Evolutionary conservation across 2,113 vertebrate genomes (phyloP).

Genomic region (Emydura subglobosa): DNA sequence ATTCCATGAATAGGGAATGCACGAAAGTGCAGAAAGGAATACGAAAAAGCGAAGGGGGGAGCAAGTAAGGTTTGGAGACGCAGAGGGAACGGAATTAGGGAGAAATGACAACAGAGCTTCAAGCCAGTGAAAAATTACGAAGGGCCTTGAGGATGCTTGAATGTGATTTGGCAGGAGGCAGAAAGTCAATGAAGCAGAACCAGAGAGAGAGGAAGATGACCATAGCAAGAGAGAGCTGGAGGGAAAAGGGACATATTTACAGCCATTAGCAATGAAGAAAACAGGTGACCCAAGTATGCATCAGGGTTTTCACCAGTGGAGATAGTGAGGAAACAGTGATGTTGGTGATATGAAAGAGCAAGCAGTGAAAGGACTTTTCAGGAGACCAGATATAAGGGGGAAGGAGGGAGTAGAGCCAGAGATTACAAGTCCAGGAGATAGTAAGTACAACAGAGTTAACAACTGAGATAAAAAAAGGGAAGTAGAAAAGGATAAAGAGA

Average conservation of each 20-base stretch:
- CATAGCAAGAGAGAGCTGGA: not conserved
- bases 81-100: not conserved
- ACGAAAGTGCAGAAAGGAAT: not conserved
- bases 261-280: not conserved
- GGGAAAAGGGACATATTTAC: not conserved
- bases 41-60: not conserved
- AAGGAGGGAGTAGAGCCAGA: not conserved
- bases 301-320: not conserved
- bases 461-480: not conserved
- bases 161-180: not conserved
- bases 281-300: not conserved
- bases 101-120: not conserved
- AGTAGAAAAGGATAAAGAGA: not conserved
- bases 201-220: not conserved
- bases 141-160: not conserved
- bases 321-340: not conserved
- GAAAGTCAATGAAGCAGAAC: not conserved
- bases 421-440: not conserved
- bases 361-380: not conserved
- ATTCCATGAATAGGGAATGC: not conserved
- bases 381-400: not conserved
- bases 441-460: not conserved
- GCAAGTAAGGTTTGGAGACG: not conserved
- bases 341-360: accelerated
- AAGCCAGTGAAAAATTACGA: not conserved